phyloP scores from a whole-genome alignment of 2,888 invertebrate species.

The Anarsia innoxiella region DNA sequence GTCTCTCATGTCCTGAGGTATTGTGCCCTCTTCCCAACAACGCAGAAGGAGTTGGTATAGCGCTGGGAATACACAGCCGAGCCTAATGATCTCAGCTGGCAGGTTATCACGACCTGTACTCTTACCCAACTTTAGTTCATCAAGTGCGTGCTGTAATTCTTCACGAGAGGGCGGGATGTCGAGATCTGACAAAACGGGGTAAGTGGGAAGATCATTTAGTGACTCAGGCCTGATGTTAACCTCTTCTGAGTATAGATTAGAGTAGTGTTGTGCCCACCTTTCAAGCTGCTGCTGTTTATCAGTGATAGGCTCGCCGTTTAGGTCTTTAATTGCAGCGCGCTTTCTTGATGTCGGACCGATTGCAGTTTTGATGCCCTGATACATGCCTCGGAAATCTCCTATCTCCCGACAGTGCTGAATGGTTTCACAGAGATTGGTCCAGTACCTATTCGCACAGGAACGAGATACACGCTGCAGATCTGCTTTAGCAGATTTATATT shows the following conservation, averaged over 20 bases:
- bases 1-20: no score
- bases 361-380: no score
- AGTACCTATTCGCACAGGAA: no score
- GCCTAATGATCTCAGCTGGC: background rate
- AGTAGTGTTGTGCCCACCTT: background rate
- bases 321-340: conserved; percentile 8
- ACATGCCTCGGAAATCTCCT: no score
- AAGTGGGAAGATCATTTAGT: background rate
- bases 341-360: no score
- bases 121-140: background rate
- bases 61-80: background rate
- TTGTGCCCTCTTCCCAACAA: no score
- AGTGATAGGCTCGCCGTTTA: conserved; percentile 8
- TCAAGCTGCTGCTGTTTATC: background rate
- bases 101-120: background rate
- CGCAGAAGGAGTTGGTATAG: no score
- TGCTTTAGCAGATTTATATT: no score
- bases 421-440: no score
- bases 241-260: background rate
- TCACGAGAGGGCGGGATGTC: background rate
- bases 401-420: no score
- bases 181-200: background rate
- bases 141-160: background rate
- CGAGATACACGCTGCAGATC: no score
- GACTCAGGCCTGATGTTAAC: background rate